These are phyloP conservation scores for Diloba caeruleocephala DNA, from an alignment of 2,888 invertebrate genomes.

Conservation along the genomic window DNA sequence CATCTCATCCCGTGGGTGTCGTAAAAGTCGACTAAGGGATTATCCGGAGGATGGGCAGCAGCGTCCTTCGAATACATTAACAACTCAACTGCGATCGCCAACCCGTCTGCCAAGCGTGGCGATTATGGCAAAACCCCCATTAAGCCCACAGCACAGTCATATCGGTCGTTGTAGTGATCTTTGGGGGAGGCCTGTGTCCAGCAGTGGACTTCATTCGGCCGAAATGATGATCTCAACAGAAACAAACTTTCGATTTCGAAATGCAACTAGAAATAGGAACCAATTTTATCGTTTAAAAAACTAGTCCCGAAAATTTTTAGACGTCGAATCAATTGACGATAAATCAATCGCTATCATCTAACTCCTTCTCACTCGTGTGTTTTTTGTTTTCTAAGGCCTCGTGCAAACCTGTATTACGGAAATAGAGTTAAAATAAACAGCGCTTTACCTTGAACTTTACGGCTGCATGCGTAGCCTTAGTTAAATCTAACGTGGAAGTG, in stretches of 20 bases:
- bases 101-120: too few species aligned
- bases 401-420: slow-evolving; percentile 32
- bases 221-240: too few species aligned
- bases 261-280: slow-evolving; percentile 2
- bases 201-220: too few species aligned
- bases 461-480: slow-evolving; percentile 8
- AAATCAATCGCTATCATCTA: slow-evolving; percentile 16
- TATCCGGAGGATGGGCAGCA: too few species aligned
- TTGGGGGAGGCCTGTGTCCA: too few species aligned
- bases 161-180: too few species aligned
- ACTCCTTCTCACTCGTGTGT: neutral
- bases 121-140: too few species aligned
- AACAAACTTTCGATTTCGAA: slow-evolving; percentile 30
- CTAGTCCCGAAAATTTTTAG: slow-evolving; percentile 21
- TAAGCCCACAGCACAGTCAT: too few species aligned
- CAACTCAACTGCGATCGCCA: too few species aligned
- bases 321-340: neutral
- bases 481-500: slow-evolving; percentile 12
- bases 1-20: too few species aligned
- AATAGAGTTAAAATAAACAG: slow-evolving; percentile 40
- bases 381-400: slow-evolving; percentile 32
- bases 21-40: too few species aligned
- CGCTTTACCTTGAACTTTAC: slow-evolving; percentile 47
- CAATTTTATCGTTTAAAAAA: slow-evolving; percentile 13
- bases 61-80: too few species aligned